Evolutionary conservation across 2,797 vertebrate species (phyloP).

Genomic region (Darevskia mixta): DNA sequence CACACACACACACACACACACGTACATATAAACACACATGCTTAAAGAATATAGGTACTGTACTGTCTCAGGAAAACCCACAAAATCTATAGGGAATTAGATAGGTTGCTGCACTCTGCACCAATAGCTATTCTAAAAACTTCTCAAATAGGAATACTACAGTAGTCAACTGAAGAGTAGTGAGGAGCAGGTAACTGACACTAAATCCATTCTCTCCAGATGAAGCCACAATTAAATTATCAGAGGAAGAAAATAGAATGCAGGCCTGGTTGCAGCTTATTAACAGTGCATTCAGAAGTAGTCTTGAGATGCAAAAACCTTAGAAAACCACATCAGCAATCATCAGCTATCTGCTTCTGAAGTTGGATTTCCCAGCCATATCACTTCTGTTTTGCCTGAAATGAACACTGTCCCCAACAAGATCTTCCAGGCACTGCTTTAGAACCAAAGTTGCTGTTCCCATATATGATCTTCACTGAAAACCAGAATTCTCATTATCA

Average conservation of each 20-base stretch:
- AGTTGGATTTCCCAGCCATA: neutral
- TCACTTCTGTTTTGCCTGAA: neutral
- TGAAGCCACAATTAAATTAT: neutral
- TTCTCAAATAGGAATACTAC: neutral
- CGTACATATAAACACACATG: too few species aligned
- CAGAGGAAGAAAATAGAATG: neutral
- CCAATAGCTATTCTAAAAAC: neutral
- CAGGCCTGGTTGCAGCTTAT: neutral
- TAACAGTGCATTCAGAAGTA: neutral
- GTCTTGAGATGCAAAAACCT: neutral
- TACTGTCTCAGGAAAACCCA: neutral
- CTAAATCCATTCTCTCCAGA: neutral
- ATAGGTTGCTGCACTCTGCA: neutral
- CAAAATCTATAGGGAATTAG: neutral
- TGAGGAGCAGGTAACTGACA: neutral
- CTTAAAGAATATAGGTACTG: neutral
- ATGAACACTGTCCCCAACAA: neutral
- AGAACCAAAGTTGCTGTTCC: neutral
- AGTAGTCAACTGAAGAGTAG: neutral
- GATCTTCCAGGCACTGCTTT: neutral
- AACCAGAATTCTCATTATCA: neutral
- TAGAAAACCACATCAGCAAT: neutral
- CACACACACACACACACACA: too few species aligned
- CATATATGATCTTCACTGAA: neutral
- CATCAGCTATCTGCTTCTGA: neutral